A percentile compares a stretch with the other conserved stretches of the same genome.
Conservation (phyloP, 2,797 vertebrate genomes). For the Lateolabrax maculatus region DNA sequence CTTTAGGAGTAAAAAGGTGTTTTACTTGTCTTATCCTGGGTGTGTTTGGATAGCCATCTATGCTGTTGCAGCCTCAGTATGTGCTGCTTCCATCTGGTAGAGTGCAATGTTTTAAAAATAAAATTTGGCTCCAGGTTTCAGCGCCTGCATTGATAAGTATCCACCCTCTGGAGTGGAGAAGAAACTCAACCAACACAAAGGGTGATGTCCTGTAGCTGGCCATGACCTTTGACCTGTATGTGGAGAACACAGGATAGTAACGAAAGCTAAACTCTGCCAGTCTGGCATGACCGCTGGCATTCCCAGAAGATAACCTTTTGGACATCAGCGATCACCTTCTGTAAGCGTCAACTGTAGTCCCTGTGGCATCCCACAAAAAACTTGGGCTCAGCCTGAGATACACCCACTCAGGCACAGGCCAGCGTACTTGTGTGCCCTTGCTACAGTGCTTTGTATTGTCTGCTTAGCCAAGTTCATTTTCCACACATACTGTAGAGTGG, state of each 20-base stretch:
- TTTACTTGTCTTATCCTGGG: neutral
- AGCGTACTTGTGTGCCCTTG: neutral
- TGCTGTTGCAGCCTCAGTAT: neutral
- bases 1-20: neutral
- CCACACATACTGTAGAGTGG: neutral
- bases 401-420: constrained; percentile 35
- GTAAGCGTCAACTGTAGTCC: constrained; percentile 12
- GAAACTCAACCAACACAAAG: neutral
- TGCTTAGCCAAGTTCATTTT: constrained; percentile 33
- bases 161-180: neutral
- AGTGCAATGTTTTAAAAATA: neutral
- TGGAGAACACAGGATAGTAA: neutral
- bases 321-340: constrained; percentile 27
- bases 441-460: constrained; percentile 19
- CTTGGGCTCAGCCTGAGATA: constrained; percentile 45
- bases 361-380: constrained; percentile 50
- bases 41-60: neutral
- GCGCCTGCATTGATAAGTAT: neutral
- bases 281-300: neutral
- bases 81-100: neutral
- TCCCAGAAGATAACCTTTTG: constrained; percentile 16
- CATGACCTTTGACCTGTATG: constrained; percentile 25
- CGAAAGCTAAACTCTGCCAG: neutral
- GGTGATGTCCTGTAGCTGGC: neutral
- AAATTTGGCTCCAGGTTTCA: no score